Conservation (phyloP, 2,113 vertebrate species). For the Cebus imitator region DNA sequence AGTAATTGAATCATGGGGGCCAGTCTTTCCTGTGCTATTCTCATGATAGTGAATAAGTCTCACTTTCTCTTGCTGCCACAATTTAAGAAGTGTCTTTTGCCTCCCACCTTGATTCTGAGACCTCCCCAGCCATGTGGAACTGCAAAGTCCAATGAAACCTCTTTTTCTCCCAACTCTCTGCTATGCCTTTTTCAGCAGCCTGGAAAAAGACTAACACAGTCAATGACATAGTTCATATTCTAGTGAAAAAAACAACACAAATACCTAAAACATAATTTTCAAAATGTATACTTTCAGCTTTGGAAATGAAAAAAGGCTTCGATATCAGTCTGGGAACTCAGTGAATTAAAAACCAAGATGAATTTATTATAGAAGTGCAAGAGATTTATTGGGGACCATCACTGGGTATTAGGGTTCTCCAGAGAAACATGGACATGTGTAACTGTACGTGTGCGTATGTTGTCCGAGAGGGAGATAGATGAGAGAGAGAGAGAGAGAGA, state of each 20-base stretch:
- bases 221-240: background rate
- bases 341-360: background rate
- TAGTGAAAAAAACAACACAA: background rate
- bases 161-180: too few relatives aligned
- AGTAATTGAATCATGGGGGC: too few relatives aligned
- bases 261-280: background rate
- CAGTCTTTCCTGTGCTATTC: too few relatives aligned
- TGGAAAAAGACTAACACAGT: too few relatives aligned
- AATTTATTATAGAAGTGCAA: background rate
- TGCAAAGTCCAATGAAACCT: too few relatives aligned
- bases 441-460: background rate
- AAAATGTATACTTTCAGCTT: background rate
- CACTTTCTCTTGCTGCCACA: too few relatives aligned
- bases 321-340: background rate
- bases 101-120: too few relatives aligned
- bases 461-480: accelerated
- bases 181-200: too few relatives aligned
- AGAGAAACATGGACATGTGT: background rate
- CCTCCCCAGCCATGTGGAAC: too few relatives aligned
- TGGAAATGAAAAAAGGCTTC: background rate
- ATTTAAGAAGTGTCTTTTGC: too few relatives aligned
- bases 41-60: too few relatives aligned
- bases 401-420: background rate
- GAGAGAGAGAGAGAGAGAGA: background rate
- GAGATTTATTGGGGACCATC: background rate